phyloP scores from a whole-genome alignment of 35 echinoderm and acorn worm genomes.

The Acanthaster planci region DNA sequence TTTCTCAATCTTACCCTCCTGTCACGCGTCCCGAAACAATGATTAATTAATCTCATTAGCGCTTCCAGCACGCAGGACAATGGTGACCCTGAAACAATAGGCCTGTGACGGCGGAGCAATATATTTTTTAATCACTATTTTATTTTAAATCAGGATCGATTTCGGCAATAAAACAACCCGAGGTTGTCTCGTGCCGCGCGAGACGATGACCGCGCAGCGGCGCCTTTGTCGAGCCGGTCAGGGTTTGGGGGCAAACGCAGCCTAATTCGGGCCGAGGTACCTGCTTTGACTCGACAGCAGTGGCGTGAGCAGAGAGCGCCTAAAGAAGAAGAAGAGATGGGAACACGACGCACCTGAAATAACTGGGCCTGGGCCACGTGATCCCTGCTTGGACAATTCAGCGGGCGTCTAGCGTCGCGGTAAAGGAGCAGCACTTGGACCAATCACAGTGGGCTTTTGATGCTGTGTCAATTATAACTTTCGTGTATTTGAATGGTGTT shows the following conservation, averaged over 20 bases:
- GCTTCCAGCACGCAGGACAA: not conserved
- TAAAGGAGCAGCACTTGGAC: too few species aligned
- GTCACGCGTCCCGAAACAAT: not conserved
- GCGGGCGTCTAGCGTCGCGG: too few species aligned
- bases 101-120: not conserved
- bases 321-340: too few species aligned
- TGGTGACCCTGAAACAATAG: conserved; percentile 3
- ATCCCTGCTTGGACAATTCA: too few species aligned
- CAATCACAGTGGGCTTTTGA: too few species aligned
- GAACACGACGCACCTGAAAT: too few species aligned
- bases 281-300: too few species aligned
- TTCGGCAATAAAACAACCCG: conserved; percentile 1
- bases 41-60: conserved; percentile 32
- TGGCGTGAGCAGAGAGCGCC: too few species aligned
- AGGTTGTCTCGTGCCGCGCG: conserved; percentile 13
- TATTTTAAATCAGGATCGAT: conserved; percentile 2
- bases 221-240: not conserved
- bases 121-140: too few species aligned
- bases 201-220: not conserved
- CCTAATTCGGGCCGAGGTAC: not conserved
- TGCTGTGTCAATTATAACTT: too few species aligned
- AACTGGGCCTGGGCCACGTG: too few species aligned
- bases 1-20: not conserved
- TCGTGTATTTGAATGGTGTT: too few species aligned
- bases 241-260: not conserved